Base-by-base conservation (phyloP, 2,113 vertebrate species). In the Parus major region DNA sequence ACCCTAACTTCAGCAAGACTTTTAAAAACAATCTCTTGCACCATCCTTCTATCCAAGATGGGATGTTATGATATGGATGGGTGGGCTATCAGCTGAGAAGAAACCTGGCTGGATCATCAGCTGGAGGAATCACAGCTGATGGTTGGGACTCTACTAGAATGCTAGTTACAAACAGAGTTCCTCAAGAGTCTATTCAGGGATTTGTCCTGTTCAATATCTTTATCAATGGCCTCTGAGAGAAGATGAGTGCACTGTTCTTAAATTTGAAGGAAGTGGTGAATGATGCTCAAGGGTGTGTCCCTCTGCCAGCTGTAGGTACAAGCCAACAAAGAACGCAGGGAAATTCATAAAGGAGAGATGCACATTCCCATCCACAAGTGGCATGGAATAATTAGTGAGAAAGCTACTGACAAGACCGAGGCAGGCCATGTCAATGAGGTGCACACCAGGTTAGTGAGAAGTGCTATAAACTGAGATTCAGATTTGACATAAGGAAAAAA, bases 391-490 rank as follows among this genome's bases (percentile, higher is more conserved):
- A 80, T 22, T 41, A 44, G 2, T 5, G 8, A 56, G 28, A 57
- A 92, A 23, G 22, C 49, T 39, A 70, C 41, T 4, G 25, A 42
- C 6, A 57, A 75, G 44, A 50, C 33, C 9, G 4, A 41, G 44
- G 15, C 16, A 36, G 11, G 19, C 28, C 35, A 6, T 1, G 12
- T 15, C 35, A 85, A 20, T 0, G 1, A 77, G 19, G 7, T 22
- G 4, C 3, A 15, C 0, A 0, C 8, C 59, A 53, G 24, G 22
- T 56, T 41, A 50, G 44, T 1, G 27, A 73, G 39, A 60, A 64
- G 1, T 16, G 36, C 12, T 13, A 47, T 8, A n/a, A 81, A 24
- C 16, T 33, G 4, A 44, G 81, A 31, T 14, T 78, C 47, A 19
- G 24, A 41, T 39, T 42, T 61, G 25, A 55, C 5, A 0, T 5